Conservation (phyloP, 2,888 invertebrate species). For the Plebejus argus region DNA sequence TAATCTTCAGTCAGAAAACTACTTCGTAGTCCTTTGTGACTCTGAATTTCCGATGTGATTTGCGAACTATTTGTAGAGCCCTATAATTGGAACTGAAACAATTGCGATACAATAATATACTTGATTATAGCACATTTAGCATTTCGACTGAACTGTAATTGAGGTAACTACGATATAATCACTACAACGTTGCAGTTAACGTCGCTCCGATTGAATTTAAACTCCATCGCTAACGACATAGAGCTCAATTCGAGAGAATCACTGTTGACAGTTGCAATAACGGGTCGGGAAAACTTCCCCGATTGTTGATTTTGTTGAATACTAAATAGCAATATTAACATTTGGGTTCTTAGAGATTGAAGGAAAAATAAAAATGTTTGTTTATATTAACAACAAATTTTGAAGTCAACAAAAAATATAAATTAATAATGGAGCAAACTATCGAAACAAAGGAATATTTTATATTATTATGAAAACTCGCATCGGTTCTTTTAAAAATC, state of each 20-base stretch:
- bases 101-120: constrained; percentile 29
- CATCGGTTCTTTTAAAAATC: not conserved
- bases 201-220: constrained; percentile 42
- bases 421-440: not conserved
- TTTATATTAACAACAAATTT: not conserved
- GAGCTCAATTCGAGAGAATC: constrained; percentile 28
- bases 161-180: constrained; percentile 35
- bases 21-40: not conserved
- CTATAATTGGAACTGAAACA: constrained; percentile 26
- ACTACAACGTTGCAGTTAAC: constrained; percentile 37
- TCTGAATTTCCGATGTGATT: not conserved
- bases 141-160: constrained; percentile 33
- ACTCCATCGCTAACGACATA: constrained; percentile 41
- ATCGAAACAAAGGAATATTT: not conserved
- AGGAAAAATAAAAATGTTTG: not conserved
- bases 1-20: not conserved
- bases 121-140: constrained; percentile 33
- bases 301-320: constrained; percentile 35
- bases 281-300: constrained; percentile 31
- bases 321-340: constrained; percentile 32
- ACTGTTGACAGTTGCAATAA: constrained; percentile 30
- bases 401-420: not conserved
- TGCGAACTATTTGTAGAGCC: not conserved
- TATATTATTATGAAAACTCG: not conserved
- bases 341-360: not conserved